Percentiles rank a stretch among this genome's conserved stretches.
Evolutionary conservation across 2,888 invertebrate genomes (phyloP).

Genomic region (Eupeodes latifasciatus): DNA sequence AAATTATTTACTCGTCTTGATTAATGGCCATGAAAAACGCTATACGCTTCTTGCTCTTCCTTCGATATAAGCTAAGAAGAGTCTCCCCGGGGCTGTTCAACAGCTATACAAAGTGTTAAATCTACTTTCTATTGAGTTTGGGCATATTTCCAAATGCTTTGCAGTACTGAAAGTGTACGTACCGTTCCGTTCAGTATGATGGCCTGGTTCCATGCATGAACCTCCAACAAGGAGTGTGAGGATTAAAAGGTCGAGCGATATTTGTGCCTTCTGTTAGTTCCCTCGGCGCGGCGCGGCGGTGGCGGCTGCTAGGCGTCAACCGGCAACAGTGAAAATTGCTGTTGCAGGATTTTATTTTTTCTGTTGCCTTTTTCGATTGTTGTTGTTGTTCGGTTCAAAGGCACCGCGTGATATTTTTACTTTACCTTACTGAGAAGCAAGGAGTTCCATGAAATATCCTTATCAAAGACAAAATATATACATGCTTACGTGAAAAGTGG

Average conservation of each 20-base stretch:
- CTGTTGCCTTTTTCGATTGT: conserved; percentile 3
- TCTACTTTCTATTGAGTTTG: conserved; percentile 56
- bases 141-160: conserved; percentile 48
- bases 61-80: background rate
- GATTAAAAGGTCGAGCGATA: conserved; percentile 51
- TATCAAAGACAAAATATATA: conserved; percentile 34
- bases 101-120: conserved; percentile 58
- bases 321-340: conserved; percentile 29
- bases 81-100: conserved; percentile 19
- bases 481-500: conserved; percentile 66
- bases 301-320: too few species aligned
- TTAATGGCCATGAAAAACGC: conserved; percentile 69
- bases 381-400: conserved; percentile 39
- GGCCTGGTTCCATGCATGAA: conserved; percentile 19
- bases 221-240: conserved; percentile 8
- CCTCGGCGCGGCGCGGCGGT: conserved; percentile 4
- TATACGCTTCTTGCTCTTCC: conserved; percentile 10
- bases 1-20: conserved; percentile 74
- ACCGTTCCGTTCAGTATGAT: background rate
- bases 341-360: conserved; percentile 42
- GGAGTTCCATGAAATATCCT: conserved; percentile 4
- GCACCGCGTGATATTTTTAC: conserved; percentile 2
- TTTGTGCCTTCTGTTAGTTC: conserved; percentile 9
- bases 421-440: background rate
- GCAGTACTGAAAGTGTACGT: background rate